phyloP scores from a whole-genome alignment of 2,797 vertebrate species.

The Chromobotia macracanthus region DNA sequence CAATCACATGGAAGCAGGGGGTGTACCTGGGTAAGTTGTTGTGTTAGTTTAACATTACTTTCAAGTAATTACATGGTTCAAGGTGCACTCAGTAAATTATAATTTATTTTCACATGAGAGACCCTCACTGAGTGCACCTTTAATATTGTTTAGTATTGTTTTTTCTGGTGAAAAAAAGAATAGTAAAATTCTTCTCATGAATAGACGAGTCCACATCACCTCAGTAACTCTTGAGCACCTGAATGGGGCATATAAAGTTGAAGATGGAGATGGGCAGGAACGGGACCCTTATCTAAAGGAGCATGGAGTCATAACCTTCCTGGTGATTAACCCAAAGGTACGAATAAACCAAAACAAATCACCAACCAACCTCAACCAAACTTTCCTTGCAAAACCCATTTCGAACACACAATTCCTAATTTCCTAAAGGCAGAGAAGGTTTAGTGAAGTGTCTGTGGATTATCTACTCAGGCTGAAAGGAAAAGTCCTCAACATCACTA shows the following conservation, averaged over 20 bases:
- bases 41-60: not conserved
- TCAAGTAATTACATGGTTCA: not conserved
- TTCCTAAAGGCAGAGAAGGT: no score
- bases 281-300: conserved; percentile 95
- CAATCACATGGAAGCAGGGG: conserved; percentile 98
- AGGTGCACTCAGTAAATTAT: not conserved
- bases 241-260: conserved; percentile 94
- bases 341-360: conserved; percentile 46
- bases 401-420: no score
- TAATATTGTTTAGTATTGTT: not conserved
- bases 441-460: no score
- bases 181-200: conserved; percentile 19
- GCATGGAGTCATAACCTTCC: conserved; percentile 89
- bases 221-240: conserved; percentile 93
- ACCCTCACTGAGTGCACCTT: not conserved
- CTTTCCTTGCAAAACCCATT: not conserved
- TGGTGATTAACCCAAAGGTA: conserved; percentile 98
- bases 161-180: not conserved
- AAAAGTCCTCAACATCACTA: conserved; percentile 88
- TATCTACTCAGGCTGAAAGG: no score
- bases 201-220: conserved; percentile 95
- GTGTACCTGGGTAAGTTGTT: conserved; percentile 88
- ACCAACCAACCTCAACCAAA: not conserved
- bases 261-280: conserved; percentile 88
- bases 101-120: not conserved